Evolutionary conservation across 2,113 vertebrate genomes (phyloP).

Genomic region (Circaetus gallicus): DNA sequence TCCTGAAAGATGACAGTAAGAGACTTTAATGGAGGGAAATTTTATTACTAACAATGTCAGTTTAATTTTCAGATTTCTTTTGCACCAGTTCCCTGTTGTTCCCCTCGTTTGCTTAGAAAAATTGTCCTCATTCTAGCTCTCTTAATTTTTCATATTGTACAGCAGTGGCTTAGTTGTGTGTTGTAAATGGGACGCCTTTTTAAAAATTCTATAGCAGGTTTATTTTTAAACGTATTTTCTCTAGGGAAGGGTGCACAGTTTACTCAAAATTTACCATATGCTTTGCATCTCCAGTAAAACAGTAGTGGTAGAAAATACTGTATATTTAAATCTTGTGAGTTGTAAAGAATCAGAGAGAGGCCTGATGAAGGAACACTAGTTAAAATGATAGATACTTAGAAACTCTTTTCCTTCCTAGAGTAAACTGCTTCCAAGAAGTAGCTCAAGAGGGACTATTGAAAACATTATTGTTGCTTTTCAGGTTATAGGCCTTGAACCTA

Average conservation of each 20-base stretch:
- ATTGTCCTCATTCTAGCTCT: not conserved
- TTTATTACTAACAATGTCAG: not conserved
- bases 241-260: slow-evolving; percentile 28
- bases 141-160: not conserved
- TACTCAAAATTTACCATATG: slow-evolving; percentile 55
- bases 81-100: not conserved
- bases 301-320: slow-evolving; percentile 12
- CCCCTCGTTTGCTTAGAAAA: not conserved
- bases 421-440: slow-evolving; percentile 11
- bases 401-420: not conserved
- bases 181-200: slow-evolving; percentile 3
- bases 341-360: not conserved
- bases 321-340: slow-evolving; percentile 14
- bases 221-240: slow-evolving; percentile 44
- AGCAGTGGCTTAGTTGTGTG: not conserved
- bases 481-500: slow-evolving; percentile 37
- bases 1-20: not conserved
- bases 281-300: slow-evolving; percentile 32
- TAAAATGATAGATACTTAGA: not conserved
- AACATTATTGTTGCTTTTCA: slow-evolving; percentile 12
- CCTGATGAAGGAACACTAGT: not conserved
- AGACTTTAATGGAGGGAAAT: not conserved
- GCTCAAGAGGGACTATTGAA: slow-evolving; percentile 30
- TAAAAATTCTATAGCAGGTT: slow-evolving; percentile 7
- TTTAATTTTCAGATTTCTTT: not conserved